A percentile compares a stretch with the other conserved stretches of the same genome.
These are phyloP conservation scores for Osmerus mordax DNA, from an alignment of 2,113 vertebrate species.

Conservation along the genomic window DNA sequence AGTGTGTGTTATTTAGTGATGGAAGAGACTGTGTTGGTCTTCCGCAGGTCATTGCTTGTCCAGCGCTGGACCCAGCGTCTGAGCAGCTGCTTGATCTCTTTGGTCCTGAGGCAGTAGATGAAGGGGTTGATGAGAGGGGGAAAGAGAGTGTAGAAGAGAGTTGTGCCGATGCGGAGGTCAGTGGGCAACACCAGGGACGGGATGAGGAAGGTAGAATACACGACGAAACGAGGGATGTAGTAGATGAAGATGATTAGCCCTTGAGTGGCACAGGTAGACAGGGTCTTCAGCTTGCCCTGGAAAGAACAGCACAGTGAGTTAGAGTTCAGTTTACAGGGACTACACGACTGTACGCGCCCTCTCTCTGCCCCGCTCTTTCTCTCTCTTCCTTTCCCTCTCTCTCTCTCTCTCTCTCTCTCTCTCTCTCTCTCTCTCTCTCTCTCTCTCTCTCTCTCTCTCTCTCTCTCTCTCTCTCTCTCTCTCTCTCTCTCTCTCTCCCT, in stretches of 20 bases:
- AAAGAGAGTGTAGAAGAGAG: slow-evolving; percentile 50
- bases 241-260: slow-evolving; percentile 43
- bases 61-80: slow-evolving; percentile 14
- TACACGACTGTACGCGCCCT: no score
- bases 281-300: slow-evolving; percentile 40
- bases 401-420: no score
- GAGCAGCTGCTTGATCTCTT: slow-evolving; percentile 43
- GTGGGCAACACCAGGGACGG: slow-evolving; percentile 14
- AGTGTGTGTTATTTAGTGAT: slow-evolving; percentile 6
- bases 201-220: no score
- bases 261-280: slow-evolving; percentile 55
- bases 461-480: not conserved
- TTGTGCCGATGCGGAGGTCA: slow-evolving; percentile 33
- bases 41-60: not conserved
- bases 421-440: no score
- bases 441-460: no score
- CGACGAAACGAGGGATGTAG: slow-evolving; percentile 44
- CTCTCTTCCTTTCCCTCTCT: no score
- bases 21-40: not conserved
- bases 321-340: no score
- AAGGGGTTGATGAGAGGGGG: slow-evolving; percentile 49
- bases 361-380: no score
- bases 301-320: no score
- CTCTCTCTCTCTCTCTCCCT: not conserved
- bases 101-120: slow-evolving; percentile 51